phyloP scores from a whole-genome alignment of 2,113 vertebrate species.

The Ginglymostoma cirratum region DNA sequence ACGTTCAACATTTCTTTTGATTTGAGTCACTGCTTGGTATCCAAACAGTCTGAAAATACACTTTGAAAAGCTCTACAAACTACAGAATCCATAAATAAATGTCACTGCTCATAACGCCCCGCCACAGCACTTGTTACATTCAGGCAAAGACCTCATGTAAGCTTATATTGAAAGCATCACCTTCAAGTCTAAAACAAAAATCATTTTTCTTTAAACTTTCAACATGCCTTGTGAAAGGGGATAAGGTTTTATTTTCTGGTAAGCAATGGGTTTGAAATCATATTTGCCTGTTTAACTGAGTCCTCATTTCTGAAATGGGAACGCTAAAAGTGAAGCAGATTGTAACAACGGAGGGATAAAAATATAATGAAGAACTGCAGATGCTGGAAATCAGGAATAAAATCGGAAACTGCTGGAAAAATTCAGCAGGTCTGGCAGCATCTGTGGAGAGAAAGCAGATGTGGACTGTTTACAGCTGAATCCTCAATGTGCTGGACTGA shows the following conservation, averaged over 20 bases:
- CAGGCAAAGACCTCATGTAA: background rate
- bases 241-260: background rate
- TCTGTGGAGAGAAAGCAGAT: too few species aligned
- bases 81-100: background rate
- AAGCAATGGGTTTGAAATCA: background rate
- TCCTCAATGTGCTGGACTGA: too few species aligned
- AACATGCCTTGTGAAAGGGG: background rate
- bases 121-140: too few species aligned
- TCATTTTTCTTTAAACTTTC: background rate
- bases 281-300: background rate
- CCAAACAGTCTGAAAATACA: slow-evolving; percentile 1
- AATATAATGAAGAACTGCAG: too few species aligned
- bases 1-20: background rate
- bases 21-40: slow-evolving; percentile 4
- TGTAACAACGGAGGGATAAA: background rate
- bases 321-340: background rate
- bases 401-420: too few species aligned
- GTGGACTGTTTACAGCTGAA: too few species aligned
- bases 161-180: background rate
- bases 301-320: background rate
- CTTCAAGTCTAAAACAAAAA: background rate
- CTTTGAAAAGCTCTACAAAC: background rate
- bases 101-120: background rate
- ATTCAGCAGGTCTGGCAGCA: too few species aligned
- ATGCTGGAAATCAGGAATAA: too few species aligned